Base-by-base conservation (phyloP, 2,888 invertebrate species). In the Lasius platythorax region DNA sequence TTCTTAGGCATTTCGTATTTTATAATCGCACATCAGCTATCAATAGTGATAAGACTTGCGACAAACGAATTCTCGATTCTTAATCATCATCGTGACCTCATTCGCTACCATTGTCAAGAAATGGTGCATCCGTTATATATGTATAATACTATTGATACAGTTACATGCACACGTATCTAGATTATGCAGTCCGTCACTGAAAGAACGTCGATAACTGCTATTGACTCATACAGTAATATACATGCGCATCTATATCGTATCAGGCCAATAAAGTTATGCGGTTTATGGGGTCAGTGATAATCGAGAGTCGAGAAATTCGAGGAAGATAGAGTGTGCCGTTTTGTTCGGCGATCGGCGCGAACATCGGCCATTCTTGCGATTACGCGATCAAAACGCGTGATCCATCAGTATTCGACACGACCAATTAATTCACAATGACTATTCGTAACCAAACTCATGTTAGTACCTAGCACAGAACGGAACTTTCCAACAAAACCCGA, bases 401-500 rank as follows among this genome's bases (percentile, higher is more conserved):
- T 50, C 43, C n/a, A 28, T 53, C 12, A 63, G 84, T 87, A 88
- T 90, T 90, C 90, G 90, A 88, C 90, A 88, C 88, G 90, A 81
- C 72, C 61, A 58, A 33, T 15, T 72, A 58, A 33, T 12, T 72
- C 72, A 70, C 61, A 75, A 33, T 78, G 53, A 84, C 87, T 89
- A 87, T 83, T 81, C 73, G 61, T 70, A 84, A 85, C 46, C 74
- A 79, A 87, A 90, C 86, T 81, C 82, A 83, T 58, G 83, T 87
- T 87, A 85, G 85, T 83, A 85, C 90, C 90, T 90, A 91, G 78
- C 83, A 85, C 82, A 73, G 23, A 85, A 87, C 85, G 88, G 68
- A 89, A 83, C 76, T 88, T 89, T 85, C 61, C 75, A 90, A 87
- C 85, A 89, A 88, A 89, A 90, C 82, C 90, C 87, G 91, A 90